Conservation (phyloP, 2,888 invertebrate genomes). For the Ophion obscuratus region DNA sequence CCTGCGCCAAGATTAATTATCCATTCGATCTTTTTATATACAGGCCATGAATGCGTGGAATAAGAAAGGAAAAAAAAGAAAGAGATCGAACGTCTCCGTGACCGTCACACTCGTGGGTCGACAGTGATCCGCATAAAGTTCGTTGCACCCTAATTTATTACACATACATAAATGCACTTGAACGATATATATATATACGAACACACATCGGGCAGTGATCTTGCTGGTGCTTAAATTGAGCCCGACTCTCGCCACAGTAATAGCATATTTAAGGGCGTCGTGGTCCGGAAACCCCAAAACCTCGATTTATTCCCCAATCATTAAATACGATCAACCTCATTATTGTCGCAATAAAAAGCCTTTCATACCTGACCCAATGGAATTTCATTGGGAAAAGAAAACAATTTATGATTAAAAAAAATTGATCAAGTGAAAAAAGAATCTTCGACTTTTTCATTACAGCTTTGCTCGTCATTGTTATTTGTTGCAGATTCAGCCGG, state of each 20-base stretch:
- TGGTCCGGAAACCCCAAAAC: conserved; percentile 47
- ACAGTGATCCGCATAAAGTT: conserved; percentile 54
- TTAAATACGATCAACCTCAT: neutral
- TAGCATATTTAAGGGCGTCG: conserved; percentile 41
- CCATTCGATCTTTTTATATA: neutral
- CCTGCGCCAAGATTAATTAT: neutral
- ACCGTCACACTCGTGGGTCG: conserved; percentile 19
- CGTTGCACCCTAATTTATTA: conserved; percentile 39
- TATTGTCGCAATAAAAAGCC: neutral
- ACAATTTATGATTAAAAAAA: neutral
- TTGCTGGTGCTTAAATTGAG: conserved; percentile 2
- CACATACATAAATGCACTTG: conserved; percentile 5
- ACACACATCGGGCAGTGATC: neutral
- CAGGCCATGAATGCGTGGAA: neutral
- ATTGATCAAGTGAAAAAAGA: neutral
- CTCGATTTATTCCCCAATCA: conserved; percentile 1
- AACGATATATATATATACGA: neutral
- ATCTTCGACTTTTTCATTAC: neutral
- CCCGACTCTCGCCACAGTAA: conserved; percentile 55
- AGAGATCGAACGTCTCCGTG: conserved; percentile 4
- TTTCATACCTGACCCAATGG: neutral
- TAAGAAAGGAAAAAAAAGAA: conserved; percentile 5
- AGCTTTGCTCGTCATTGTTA: neutral
- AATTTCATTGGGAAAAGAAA: neutral
- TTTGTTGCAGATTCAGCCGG: conserved; percentile 44